Evolutionary conservation across 2,113 vertebrate species (phyloP), one percentile per base, ranked within the genome.

Genomic region (Proterorhinus semilunaris): DNA sequence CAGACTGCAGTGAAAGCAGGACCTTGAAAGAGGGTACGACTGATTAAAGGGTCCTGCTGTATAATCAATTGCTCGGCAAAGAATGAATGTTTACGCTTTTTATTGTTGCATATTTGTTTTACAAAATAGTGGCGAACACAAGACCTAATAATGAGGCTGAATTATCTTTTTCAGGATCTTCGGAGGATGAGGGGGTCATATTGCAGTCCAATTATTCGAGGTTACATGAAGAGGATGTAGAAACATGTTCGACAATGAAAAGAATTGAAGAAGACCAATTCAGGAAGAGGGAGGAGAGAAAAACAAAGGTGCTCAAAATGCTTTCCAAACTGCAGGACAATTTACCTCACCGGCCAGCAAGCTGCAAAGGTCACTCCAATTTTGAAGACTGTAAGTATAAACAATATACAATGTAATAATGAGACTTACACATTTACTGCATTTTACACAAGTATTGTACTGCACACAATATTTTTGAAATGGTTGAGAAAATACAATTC

Each of bases 381-480:
- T 92, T 93, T 52, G 81, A 91, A 62, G 84, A 91, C 27, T 84
- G 86, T 93, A 83, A 94, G 87, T 86, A 79, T 36, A 17, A 13
- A 8, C 58, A 10, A 12, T 2, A 44, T 51, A 50, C 59, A n/a
- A n/a, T 51, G 27, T 13, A 4, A 50, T 15, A 50, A 50, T 36
- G 27, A 50, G 4, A 12, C 10, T 6, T 13, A 7, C n/a, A 11
- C 10, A 49, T 49, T 36, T 36, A 36, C 27, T 36, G 27, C 27
- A 36, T 36, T 36, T 36, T 36, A 36, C 3, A 36, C 0, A 36
- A 36, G 27, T 3, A 4, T 36, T 36, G 2, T 4, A 36, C 27
- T 36, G 27, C 27, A 36, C 27, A 36, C 27, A 36, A 36, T 36
- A 36, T 36, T 36, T 3, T 36, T 36, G 27, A 36, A 36, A 36